Conservation (phyloP, 2,888 invertebrate species). For the Choreutis nemorana region DNA sequence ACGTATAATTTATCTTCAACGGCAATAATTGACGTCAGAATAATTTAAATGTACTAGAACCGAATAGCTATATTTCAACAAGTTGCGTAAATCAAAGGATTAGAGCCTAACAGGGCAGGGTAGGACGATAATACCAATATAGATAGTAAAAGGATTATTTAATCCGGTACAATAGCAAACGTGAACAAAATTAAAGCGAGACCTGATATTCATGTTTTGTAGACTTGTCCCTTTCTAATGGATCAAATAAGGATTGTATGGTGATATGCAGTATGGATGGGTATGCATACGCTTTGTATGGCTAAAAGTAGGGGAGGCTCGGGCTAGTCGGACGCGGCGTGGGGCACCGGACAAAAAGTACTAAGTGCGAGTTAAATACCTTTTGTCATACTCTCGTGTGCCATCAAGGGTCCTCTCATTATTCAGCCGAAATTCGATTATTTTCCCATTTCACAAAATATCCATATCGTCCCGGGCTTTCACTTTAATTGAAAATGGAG, state of each 20-base stretch:
- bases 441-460: conserved; percentile 64
- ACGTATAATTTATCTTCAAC: too few relatives aligned
- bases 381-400: conserved; percentile 52
- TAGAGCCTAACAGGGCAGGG: conserved; percentile 34
- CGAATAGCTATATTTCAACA: conserved; percentile 51
- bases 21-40: conserved; percentile 62
- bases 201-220: too few relatives aligned
- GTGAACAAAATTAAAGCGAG: too few relatives aligned
- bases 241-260: too few relatives aligned
- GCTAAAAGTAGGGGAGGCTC: conserved; percentile 45
- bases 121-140: conserved; percentile 56
- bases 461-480: conserved; percentile 62
- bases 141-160: conserved; percentile 59
- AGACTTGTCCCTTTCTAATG: too few relatives aligned
- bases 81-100: conserved; percentile 64
- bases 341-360: conserved; percentile 48
- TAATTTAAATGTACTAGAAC: conserved; percentile 62
- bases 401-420: conserved; percentile 60
- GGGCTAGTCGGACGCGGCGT: conserved; percentile 28
- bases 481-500: conserved; percentile 58
- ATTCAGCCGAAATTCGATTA: conserved; percentile 65
- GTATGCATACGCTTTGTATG: conserved; percentile 60
- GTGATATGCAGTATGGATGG: too few relatives aligned
- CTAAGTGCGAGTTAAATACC: conserved; percentile 66
- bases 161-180: too few relatives aligned